Evolutionary conservation across 2,888 invertebrate species (phyloP), one percentile per base, ranked within the genome.

Genomic region (Epirrhoe tristata): DNA sequence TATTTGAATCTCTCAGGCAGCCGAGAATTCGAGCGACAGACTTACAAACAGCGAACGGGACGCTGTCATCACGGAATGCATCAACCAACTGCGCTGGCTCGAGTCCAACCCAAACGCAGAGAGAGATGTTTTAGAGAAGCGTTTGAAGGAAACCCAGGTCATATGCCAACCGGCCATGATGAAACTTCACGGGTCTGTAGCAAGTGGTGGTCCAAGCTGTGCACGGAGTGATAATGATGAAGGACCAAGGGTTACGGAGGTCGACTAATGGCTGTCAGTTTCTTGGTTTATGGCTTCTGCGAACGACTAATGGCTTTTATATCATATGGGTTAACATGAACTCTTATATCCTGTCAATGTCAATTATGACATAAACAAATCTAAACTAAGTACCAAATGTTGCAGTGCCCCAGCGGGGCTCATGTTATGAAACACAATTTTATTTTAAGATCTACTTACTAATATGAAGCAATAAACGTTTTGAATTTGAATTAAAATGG

Each of bases 121-220:
- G 59, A 96, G 96, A 77, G 95, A 95, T 7, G 97, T 98, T 75
- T 95, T 96, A 74, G 97, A 98, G 59, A 94, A 96, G 74, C 96
- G 96, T 78, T 88, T 98, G 76, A 96, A 97, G 80, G 96, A 96
- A 58, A 90, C 97, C 17, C 97, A 98, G 83, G 94, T 93, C 16
- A 94, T 96, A 16, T 97, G 97, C 81, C 95, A 95, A 58, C 97
- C 98, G 0, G 94, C 97, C 52, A 98, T 98, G 96, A 95, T 96
- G 83, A 97, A 97, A 81, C 87, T 98, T n/a, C 97, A 97, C 75
- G 96, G 96, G 0, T 46, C 54, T 6, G 0, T 69, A 58, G 93
- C 94, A 0, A 87, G 85, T 4, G 91, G 88, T 8, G 90, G 90
- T 6, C 78, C 87, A 54, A 80, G 87, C 78, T 78, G 81, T 74